These are phyloP conservation scores for Rhyacophila brunnea DNA, from an alignment of 1,140 invertebrate species.

Conservation along the genomic window DNA sequence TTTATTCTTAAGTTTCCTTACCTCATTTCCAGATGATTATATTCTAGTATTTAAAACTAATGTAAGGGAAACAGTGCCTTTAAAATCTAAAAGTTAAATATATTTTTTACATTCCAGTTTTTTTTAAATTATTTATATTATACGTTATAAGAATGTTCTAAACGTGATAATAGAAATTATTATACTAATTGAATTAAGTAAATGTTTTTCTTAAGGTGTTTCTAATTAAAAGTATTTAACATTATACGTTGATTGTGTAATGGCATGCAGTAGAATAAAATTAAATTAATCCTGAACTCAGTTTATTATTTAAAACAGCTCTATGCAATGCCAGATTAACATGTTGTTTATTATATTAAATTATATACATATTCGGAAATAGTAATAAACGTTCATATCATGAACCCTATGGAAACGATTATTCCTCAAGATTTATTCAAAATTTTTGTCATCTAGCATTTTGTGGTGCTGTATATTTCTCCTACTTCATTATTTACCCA, in stretches of 20 bases:
- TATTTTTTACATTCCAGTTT: constrained; percentile 11
- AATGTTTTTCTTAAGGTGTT: not conserved
- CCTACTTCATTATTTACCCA: constrained; percentile 8
- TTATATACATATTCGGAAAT: constrained; percentile 4
- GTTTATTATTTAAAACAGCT: constrained; percentile 37
- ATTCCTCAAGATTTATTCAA: not conserved
- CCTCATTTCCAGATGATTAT: not conserved
- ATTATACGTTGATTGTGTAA: constrained; percentile 26
- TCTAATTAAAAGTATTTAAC: constrained; percentile 18
- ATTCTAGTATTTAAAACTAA: constrained; percentile 2
- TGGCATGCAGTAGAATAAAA: constrained; percentile 36
- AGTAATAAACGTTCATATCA: not conserved
- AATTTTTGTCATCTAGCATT: constrained; percentile 28
- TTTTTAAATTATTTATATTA: not conserved
- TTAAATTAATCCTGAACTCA: constrained; percentile 28
- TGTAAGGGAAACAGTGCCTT: constrained; percentile 14
- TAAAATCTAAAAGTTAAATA: not conserved
- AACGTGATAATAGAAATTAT: constrained; percentile 18
- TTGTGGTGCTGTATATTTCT: constrained; percentile 32
- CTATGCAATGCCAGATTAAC: constrained; percentile 34
- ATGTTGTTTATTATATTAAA: constrained; percentile 5
- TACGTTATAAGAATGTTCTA: constrained; percentile 8
- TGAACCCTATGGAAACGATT: not conserved
- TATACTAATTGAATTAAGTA: constrained; percentile 17
- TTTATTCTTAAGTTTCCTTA: not conserved